Evolutionary conservation across 2,113 vertebrate species (phyloP).

Genomic region (Cisticola juncidis): DNA sequence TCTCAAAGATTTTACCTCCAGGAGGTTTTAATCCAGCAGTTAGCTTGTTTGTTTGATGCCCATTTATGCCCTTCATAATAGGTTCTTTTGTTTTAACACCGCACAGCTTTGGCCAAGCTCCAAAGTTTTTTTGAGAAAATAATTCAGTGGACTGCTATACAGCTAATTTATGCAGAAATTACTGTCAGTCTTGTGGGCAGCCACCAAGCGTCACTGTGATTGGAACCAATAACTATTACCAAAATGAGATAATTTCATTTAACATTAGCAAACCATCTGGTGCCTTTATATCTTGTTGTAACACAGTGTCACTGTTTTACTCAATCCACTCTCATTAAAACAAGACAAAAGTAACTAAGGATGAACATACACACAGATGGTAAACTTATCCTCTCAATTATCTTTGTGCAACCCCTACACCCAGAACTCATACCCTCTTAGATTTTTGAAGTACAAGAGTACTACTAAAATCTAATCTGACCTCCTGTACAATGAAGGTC

Average conservation of each 20-base stretch:
- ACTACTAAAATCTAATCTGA: neutral
- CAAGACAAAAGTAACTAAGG: neutral
- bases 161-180: constrained; percentile 7
- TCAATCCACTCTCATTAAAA: neutral
- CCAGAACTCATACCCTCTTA: neutral
- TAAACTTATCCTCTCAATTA: neutral
- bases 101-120: neutral
- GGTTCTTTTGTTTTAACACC: neutral
- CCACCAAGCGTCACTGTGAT: neutral
- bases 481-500: neutral
- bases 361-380: neutral
- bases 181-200: neutral
- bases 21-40: neutral
- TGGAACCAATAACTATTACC: constrained; percentile 24
- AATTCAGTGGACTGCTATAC: neutral
- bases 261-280: constrained; percentile 38
- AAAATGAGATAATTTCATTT: constrained; percentile 41
- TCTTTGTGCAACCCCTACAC: neutral
- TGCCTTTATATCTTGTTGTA: constrained; percentile 3
- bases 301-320: neutral
- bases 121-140: neutral
- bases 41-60: neutral
- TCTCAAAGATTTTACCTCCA: neutral
- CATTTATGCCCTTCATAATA: neutral
- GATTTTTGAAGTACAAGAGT: neutral